Evolutionary conservation across 2,113 vertebrate species (phyloP).

Genomic region (human): GRCh38 chr1:236259001-236259500

Average conservation of each 20-base stretch:
- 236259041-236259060: background rate
- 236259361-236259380: background rate
- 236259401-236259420: background rate
- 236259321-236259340: background rate
- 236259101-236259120: background rate
- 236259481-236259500: background rate
- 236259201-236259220: background rate
- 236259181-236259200: background rate
- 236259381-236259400: background rate
- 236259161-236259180: background rate
- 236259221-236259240: background rate
- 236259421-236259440: background rate
- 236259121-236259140: background rate
- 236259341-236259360: background rate
- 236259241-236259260: background rate
- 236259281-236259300: background rate
- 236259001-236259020: background rate
- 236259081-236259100: background rate
- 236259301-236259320: background rate
- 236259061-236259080: background rate
- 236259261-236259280: background rate
- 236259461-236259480: background rate
- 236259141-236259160: background rate
- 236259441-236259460: background rate
- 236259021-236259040: background rate